Evolutionary conservation across 2,888 invertebrate genomes (phyloP).

Genomic region (Drosophila nr. perissopoda): DNA sequence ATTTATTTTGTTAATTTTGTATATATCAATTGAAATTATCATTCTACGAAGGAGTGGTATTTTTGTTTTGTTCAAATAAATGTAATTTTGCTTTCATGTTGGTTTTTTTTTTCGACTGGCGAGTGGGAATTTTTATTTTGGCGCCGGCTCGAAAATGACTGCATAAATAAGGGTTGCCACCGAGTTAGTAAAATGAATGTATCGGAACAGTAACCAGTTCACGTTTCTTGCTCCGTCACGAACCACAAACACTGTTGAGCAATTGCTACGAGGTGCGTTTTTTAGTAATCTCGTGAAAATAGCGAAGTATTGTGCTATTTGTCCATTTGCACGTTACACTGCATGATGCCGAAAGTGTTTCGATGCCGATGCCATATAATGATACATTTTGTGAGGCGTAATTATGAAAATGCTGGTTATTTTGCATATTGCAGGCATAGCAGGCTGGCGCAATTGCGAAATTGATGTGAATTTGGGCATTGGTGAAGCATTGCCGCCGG

Average conservation of each 20-base stretch:
- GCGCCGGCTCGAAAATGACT: conserved; percentile 14
- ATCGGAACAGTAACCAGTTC: conserved; percentile 4
- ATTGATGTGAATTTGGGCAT: conserved; percentile 34
- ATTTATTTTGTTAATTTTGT: background rate
- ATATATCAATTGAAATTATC: background rate
- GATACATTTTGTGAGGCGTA: conserved; percentile 3
- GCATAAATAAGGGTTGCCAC: conserved; percentile 27
- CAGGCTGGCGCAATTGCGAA: conserved; percentile 34
- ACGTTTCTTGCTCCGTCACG: conserved; percentile 9
- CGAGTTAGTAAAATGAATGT: background rate
- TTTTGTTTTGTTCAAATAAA: conserved; percentile 9
- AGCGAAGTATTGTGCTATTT: conserved; percentile 35
- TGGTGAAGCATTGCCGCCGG: conserved; percentile 38
- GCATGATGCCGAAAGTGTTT: conserved; percentile 2
- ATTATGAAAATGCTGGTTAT: conserved; percentile 22
- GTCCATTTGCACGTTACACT: conserved; percentile 24
- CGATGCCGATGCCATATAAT: background rate
- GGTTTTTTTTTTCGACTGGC: background rate
- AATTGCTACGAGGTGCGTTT: conserved; percentile 55
- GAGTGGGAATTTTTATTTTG: background rate
- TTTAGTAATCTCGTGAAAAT: conserved; percentile 52
- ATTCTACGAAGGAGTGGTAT: background rate
- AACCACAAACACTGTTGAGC: conserved; percentile 39
- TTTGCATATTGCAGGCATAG: conserved; percentile 36
- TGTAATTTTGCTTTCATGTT: background rate